Conservation (phyloP, 2,888 invertebrate species). For the Alloplasta piceator region DNA sequence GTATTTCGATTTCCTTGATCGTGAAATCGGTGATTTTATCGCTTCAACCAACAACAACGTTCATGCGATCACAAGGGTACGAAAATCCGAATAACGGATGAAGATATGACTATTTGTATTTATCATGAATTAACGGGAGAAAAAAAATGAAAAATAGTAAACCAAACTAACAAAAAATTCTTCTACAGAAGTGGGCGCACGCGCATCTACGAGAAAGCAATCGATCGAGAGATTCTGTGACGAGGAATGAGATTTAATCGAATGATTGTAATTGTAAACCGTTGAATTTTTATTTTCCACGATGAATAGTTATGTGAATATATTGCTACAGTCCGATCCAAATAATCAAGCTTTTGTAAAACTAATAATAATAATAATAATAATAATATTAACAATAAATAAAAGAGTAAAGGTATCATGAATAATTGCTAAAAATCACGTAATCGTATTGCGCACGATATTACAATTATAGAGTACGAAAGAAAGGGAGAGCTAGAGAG, state of each 20-base stretch:
- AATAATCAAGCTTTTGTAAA: constrained; percentile 83
- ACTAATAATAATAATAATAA: constrained; percentile 81
- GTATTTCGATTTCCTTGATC: constrained; percentile 26
- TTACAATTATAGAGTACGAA: constrained; percentile 38
- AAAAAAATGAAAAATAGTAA: constrained; percentile 36
- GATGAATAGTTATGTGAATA: constrained; percentile 81
- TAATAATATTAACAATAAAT: constrained; percentile 74
- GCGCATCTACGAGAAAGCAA: constrained; percentile 13
- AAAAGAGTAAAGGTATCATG: constrained; percentile 71
- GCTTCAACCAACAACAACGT: constrained; percentile 31
- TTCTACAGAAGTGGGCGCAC: constrained; percentile 34
- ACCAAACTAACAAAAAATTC: constrained; percentile 34
- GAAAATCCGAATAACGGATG: constrained; percentile 54
- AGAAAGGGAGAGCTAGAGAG: constrained; percentile 47
- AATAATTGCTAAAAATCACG: constrained; percentile 77
- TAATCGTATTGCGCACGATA: constrained; percentile 74
- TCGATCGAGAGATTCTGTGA: constrained; percentile 18
- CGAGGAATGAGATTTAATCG: constrained; percentile 42
- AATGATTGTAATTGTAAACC: constrained; percentile 76
- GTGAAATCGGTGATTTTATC: constrained; percentile 30
- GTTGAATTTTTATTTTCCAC: constrained; percentile 82
- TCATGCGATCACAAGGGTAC: constrained; percentile 26
- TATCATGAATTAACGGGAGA: constrained; percentile 66
- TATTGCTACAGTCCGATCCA: constrained; percentile 83
- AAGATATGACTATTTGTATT: constrained; percentile 70